Evolutionary conservation across 2,797 vertebrate species (phyloP).

Genomic region (Catostomus latipinnis): DNA sequence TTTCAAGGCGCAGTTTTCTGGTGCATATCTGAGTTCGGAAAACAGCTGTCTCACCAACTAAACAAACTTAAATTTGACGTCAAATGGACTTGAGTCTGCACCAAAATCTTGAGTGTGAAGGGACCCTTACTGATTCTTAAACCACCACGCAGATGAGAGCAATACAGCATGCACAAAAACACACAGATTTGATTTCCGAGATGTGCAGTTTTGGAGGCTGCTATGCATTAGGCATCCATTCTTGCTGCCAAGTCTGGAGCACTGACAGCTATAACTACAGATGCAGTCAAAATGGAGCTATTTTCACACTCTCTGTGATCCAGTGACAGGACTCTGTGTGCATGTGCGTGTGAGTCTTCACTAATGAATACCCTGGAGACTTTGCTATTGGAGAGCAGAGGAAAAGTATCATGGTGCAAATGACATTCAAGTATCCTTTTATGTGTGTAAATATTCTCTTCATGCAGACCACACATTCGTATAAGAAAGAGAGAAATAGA

Average conservation of each 20-base stretch:
- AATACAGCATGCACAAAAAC: not conserved
- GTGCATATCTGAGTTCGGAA: too few species aligned
- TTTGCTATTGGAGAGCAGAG: conserved; percentile 52
- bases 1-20: too few species aligned
- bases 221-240: conserved; percentile 41
- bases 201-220: conserved; percentile 44
- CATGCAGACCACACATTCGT: conserved; percentile 18
- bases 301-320: conserved; percentile 61
- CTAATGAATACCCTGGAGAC: conserved; percentile 75
- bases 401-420: conserved; percentile 67
- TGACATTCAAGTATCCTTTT: conserved; percentile 64
- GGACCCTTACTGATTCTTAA: conserved; percentile 6
- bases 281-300: conserved; percentile 69
- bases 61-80: too few species aligned
- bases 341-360: conserved; percentile 45
- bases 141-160: conserved; percentile 6
- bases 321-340: conserved; percentile 35
- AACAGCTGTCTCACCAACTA: too few species aligned
- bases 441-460: conserved; percentile 50
- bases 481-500: not conserved
- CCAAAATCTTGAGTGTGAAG: too few species aligned
- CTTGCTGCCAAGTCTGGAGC: conserved; percentile 59
- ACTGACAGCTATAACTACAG: conserved; percentile 60
- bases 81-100: too few species aligned
- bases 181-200: conserved; percentile 6